Evolutionary conservation across 2,113 vertebrate genomes (phyloP), one percentile per base, ranked within the genome.

Genomic region (Phyllostomus hastatus): DNA sequence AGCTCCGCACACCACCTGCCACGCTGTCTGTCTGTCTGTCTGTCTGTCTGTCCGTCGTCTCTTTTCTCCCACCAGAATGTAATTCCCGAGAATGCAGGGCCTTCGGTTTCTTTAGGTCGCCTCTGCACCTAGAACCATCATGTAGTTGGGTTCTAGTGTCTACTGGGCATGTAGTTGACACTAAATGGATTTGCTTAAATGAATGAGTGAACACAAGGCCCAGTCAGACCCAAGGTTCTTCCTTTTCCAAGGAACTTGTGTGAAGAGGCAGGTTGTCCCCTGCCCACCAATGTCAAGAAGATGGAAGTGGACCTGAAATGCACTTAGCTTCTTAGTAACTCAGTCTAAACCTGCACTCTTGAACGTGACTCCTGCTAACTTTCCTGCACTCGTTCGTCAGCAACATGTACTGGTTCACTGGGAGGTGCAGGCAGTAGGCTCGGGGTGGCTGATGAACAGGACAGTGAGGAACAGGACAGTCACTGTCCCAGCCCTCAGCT

Each of bases 11-110:
- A 16, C 7, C 82, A 31, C 22, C 4, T 31, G 59, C 38, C 20
- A 50, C 5, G 2, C 0, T 1, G 19, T 2, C 1, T 12, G 46
- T 33, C 48, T n/a, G 46, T 24, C 0, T 1, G 19, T 2, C 1
- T 12, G 46, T 33, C 48, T n/a, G 46, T 24, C 41, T 88, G 52
- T 85, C 80, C 10, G 10, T 4, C 50, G 26, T 73, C 38, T 64
- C 11, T 57, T 94, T 84, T 83, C 24, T 69, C 38, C 38, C 20
- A 12, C 15, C 38, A 64, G 86, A 64, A 81, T 19, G 7, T 26
- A 22, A 54, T 38, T 17, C 78, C 7, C 22, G n/a, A 50, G 41
- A 52, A 9, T 35, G 8, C 20, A 82, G 46, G 66, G n/a, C 38
- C 2, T 61, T 50, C 2, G 22, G 15, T 64, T 46, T 72, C 24